Base-by-base conservation (phyloP, 2,113 vertebrate species). In the Gopherus evgoodei region DNA sequence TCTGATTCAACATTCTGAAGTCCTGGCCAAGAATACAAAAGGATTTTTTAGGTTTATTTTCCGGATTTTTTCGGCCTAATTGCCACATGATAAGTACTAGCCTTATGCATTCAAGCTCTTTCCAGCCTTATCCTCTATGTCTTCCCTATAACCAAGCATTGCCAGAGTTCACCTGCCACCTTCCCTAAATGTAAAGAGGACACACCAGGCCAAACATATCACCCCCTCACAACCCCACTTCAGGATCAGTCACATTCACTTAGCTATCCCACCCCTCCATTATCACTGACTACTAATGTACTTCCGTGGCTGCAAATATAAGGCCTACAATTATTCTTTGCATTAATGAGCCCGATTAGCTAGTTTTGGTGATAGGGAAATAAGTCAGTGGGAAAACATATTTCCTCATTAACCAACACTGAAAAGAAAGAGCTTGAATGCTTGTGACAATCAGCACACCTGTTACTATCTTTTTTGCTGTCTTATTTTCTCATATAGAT, bases 241-340 rank as follows among this genome's bases (percentile, higher is more conserved):
- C 31, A 95, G 92, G 13, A 91, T 94, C 88, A 54, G 59, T 95
- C 83, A 92, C 86, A 75, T 93, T 94, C 65, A 62, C 12, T 62
- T 69, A 69, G 35, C 59, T 87, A 85, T 93, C 76, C 91, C 95
- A 97, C 95, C 94, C 96, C 88, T 93, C 76, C 59, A 96, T 47
- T 91, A 69, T 57, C 80, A 90, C 42, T 97, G 94, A 94, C 95
- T 95, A 59, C 57, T 94, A 96, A 65, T 95, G 96, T 96, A 89
- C 31, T 8, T 96, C 88, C 29, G 47, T 96, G 91, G 91, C 56
- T 94, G 91, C 90, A 96, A 96, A 96, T 91, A 89, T 93, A 89
- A 72, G 91, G 42, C 93, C 83, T 94, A 83, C 94, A 91, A 93
- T 96, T 97, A 96, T 78, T 89, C 82, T 87, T 42, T 93, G 84